These are phyloP conservation scores for Pteronotus mesoamericanus DNA, from an alignment of 2,797 vertebrate genomes.

Conservation along the genomic window DNA sequence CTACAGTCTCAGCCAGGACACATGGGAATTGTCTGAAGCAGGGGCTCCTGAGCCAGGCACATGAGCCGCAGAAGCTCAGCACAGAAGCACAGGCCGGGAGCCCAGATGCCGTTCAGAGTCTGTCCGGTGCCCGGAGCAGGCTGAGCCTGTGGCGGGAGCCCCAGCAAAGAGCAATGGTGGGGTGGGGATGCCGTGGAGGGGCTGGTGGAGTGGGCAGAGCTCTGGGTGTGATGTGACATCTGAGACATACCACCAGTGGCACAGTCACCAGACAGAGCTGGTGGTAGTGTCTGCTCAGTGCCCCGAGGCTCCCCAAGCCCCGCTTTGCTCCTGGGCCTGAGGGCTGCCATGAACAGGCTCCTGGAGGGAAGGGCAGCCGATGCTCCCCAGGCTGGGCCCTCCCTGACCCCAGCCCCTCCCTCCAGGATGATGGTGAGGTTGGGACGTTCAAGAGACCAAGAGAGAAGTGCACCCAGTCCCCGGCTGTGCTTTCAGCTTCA, in stretches of 20 bases:
- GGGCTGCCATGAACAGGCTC: background rate
- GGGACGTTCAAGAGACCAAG: background rate
- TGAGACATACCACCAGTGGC: background rate
- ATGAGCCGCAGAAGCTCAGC: background rate
- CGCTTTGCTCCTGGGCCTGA: background rate
- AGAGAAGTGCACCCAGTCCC: background rate
- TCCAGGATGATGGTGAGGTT: background rate
- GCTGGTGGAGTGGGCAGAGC: background rate
- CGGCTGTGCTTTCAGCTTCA: background rate
- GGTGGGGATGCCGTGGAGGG: background rate
- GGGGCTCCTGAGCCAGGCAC: background rate
- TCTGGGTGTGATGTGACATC: background rate
- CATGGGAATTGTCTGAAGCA: background rate
- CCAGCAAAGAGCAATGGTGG: background rate
- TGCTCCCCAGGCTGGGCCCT: background rate
- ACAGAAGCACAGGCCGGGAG: background rate
- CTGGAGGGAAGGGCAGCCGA: background rate
- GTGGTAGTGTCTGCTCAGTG: background rate
- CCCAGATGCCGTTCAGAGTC: background rate
- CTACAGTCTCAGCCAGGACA: background rate
- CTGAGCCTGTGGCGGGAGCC: background rate
- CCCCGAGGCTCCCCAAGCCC: background rate
- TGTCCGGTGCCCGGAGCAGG: background rate
- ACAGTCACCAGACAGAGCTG: background rate
- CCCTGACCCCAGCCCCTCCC: background rate